Conservation (phyloP, 2,888 invertebrate species). For the Epsilonema sp. region DNA sequence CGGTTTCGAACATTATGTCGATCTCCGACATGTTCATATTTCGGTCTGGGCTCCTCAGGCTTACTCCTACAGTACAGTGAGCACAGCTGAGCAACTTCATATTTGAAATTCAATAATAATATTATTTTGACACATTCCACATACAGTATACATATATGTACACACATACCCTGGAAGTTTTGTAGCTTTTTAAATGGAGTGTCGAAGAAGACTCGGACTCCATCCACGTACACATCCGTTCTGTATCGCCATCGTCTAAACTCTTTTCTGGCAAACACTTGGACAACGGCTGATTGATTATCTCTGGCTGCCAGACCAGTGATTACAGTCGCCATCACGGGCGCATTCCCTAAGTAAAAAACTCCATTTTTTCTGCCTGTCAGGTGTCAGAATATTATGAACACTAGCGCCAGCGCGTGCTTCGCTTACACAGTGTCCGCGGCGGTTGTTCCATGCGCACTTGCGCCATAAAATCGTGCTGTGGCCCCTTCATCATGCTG, state of each 20-base stretch:
- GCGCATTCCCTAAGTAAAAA: slow-evolving; percentile 12
- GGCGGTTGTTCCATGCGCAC: slow-evolving; percentile 21
- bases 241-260: slow-evolving; percentile 73
- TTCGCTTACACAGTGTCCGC: slow-evolving; percentile 15
- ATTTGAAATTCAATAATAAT: no score
- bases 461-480: slow-evolving; percentile 17
- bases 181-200: slow-evolving; percentile 64
- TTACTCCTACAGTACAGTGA: slow-evolving; percentile 52
- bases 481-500: slow-evolving; percentile 13
- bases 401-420: no score
- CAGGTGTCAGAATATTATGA: no score
- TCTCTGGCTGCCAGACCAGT: slow-evolving; percentile 45
- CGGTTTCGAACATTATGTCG: slow-evolving; percentile 77
- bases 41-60: slow-evolving; percentile 71
- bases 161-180: slow-evolving; percentile 67
- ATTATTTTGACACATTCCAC: no score
- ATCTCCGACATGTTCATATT: slow-evolving; percentile 81
- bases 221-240: slow-evolving; percentile 70
- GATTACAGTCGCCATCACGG: slow-evolving; percentile 14
- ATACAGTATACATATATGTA: no score
- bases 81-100: no score
- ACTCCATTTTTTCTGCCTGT: no score
- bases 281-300: slow-evolving; percentile 58
- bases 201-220: slow-evolving; percentile 64
- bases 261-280: slow-evolving; percentile 58